Evolutionary conservation across 2,888 invertebrate genomes (phyloP).

Genomic region (Pseudococcus longispinus): DNA sequence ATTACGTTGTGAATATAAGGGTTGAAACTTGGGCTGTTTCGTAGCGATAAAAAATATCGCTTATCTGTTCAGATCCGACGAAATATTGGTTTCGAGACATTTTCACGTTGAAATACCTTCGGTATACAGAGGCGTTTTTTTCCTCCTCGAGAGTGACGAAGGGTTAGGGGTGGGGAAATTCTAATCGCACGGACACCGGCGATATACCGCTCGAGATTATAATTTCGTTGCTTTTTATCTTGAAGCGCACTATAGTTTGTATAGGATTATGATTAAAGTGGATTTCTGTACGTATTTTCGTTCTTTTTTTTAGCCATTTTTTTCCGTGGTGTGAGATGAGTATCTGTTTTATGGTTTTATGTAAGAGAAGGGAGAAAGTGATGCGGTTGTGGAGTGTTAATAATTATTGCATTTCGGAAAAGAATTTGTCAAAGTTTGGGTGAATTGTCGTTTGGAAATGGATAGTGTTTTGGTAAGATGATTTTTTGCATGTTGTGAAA

Average conservation of each 20-base stretch:
- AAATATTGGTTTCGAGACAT: slow-evolving; percentile 49
- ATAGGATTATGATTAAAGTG: slow-evolving; percentile 31
- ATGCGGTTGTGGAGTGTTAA: not conserved
- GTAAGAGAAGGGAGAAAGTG: not conserved
- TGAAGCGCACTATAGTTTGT: not conserved
- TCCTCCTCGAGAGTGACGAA: not conserved
- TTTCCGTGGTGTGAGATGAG: not conserved
- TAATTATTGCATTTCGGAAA: no score
- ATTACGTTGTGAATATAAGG: slow-evolving; percentile 40
- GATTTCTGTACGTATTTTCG: not conserved
- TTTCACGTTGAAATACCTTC: slow-evolving; percentile 50
- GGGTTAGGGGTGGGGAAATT: not conserved
- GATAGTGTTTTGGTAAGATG: no score
- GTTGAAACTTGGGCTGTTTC: slow-evolving; percentile 27
- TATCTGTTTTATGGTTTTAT: not conserved
- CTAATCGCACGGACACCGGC: not conserved
- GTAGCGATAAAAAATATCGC: slow-evolving; percentile 34
- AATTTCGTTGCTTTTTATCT: not conserved
- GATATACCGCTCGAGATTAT: not conserved
- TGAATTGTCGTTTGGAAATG: no score
- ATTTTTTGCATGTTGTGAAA: no score
- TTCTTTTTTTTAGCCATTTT: not conserved
- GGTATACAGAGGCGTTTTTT: not conserved
- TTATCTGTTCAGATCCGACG: slow-evolving; percentile 47
- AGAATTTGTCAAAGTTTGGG: no score